phyloP scores from a whole-genome alignment of 2,888 invertebrate genomes.

The Branchipolynoe longqiensis region DNA sequence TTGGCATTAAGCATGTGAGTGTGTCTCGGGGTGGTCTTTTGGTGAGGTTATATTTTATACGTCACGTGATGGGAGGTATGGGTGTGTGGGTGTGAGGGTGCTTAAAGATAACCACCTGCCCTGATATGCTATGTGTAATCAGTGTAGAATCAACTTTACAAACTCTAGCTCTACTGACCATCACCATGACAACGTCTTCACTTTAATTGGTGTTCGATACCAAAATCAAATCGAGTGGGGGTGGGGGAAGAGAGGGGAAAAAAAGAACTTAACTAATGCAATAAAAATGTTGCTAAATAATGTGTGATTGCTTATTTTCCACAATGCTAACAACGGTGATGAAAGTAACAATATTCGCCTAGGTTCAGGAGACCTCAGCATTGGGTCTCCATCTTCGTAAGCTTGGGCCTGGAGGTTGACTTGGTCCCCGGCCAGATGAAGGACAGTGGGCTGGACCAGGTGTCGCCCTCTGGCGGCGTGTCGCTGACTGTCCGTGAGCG shows the following conservation, averaged over 20 bases:
- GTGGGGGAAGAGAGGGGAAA: no score
- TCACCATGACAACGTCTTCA: no score
- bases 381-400: slow-evolving; percentile 44
- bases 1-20: neutral
- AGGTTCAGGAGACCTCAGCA: slow-evolving; percentile 20
- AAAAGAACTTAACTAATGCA: neutral
- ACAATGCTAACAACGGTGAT: neutral
- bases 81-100: no score
- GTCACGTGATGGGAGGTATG: no score
- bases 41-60: no score
- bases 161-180: no score
- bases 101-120: no score
- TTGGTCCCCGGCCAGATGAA: slow-evolving; percentile 33
- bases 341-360: neutral
- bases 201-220: no score
- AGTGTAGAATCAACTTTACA: no score
- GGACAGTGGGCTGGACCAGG: slow-evolving; percentile 20
- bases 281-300: neutral
- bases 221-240: no score
- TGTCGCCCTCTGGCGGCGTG: slow-evolving; percentile 27
- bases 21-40: neutral
- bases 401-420: slow-evolving; percentile 2
- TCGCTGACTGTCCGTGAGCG: slow-evolving; percentile 17
- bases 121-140: no score
- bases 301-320: neutral